These are phyloP conservation scores for Caiman crocodilus DNA, from an alignment of 2,797 vertebrate species.

Conservation along the genomic window DNA sequence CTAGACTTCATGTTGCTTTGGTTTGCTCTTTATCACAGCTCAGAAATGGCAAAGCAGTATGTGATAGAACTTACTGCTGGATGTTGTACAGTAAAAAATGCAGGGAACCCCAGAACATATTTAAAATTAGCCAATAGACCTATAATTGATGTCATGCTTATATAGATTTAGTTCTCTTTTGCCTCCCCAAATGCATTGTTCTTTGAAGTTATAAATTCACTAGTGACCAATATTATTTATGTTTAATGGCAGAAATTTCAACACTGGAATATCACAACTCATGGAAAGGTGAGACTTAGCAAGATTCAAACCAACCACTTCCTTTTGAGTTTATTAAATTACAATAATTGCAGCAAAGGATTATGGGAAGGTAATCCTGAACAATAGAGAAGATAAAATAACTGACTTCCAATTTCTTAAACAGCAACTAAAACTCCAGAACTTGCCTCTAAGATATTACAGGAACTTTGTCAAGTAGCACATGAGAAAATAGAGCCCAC, in stretches of 20 bases:
- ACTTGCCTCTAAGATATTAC: slow-evolving; percentile 89
- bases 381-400: slow-evolving; percentile 65
- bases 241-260: background rate
- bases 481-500: slow-evolving; percentile 87
- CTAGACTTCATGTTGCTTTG: background rate
- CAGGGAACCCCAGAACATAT: accelerated
- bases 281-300: background rate
- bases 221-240: accelerated
- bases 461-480: slow-evolving; percentile 89
- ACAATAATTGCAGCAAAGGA: slow-evolving; percentile 14
- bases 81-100: background rate
- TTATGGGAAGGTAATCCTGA: slow-evolving; percentile 22
- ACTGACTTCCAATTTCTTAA: slow-evolving; percentile 75
- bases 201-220: background rate
- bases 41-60: background rate
- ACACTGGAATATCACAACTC: accelerated
- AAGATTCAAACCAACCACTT: background rate
- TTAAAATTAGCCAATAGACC: accelerated
- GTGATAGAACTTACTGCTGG: background rate
- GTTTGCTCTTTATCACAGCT: background rate
- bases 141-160: background rate
- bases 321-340: background rate
- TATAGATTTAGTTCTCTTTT: background rate
- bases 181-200: background rate
- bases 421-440: slow-evolving; percentile 82